Evolutionary conservation across 1,140 invertebrate genomes (phyloP), one percentile per base, ranked within the genome.

Genomic region (Trichomalopsis sarcophagae): DNA sequence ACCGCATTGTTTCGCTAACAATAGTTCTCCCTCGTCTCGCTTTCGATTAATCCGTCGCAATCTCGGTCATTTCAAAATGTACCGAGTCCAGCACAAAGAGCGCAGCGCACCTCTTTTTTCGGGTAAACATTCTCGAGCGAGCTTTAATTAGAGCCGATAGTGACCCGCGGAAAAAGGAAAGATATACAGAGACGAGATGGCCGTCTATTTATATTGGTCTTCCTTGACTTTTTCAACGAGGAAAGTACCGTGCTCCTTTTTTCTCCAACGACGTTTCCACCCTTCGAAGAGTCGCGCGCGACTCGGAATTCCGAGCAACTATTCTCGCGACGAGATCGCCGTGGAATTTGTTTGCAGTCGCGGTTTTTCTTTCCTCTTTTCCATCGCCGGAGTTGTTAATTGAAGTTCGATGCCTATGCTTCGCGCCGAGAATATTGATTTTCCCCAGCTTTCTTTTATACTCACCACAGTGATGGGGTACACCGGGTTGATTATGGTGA

Each of bases 391-490:
- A 44, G 40, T 44, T 62, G 55, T 62, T 62, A 62, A n/a, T 62
- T 62, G 7, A 62, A 62, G 55, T 62, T 62, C 21, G 55, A 27
- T 14, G 55, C 55, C 55, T 62, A 36, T 3, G 33, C 55, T 62
- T 17, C 6, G 33, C 33, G 33, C 55, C 3, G 55, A 21, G 55
- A 5, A 44, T 62, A 62, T 62, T n/a, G 55, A 62, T n/a, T 5
- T 6, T 50, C 44, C 1, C 27, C 27, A 36, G 2, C 36, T 21
- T 66, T 21, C 10, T n/a, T n/a, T n/a, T n/a, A n/a, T 90, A 98
- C 98, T 97, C 95, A 99, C 98, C 95, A 99, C 98, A 94, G 98
- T 99, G 92, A 99, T 99, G 81, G 98, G 98, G 94, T 99, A 99
- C 90, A 98, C 97, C 86, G 98, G 98, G 94, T 99, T 99, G 90